Percentiles rank a stretch among this genome's conserved stretches.
Evolutionary conservation across 2,888 invertebrate genomes (phyloP).

Genomic region (Drosophila kambysellisi): DNA sequence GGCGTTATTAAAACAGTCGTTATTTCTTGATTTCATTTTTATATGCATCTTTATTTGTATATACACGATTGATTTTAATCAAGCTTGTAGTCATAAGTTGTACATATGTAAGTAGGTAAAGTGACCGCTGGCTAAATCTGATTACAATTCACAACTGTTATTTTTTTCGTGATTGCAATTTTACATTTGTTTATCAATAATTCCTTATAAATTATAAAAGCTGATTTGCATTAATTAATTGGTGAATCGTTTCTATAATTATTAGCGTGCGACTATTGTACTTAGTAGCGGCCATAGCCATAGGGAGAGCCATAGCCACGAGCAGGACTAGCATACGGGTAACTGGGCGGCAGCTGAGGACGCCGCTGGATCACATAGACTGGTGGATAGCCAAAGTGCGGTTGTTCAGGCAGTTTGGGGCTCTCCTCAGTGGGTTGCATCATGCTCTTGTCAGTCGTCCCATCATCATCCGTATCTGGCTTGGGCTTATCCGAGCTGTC

Average conservation of each 20-base stretch:
- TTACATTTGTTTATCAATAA: not conserved
- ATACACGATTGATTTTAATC: conserved; percentile 22
- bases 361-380: conserved; percentile 47
- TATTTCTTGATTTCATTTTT: not conserved
- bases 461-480: not conserved
- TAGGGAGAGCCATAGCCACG: conserved; percentile 53
- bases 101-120: not conserved
- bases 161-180: not conserved
- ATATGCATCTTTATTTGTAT: conserved; percentile 19
- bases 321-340: conserved; percentile 25
- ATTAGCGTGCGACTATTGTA: not conserved
- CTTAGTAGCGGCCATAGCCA: conserved; percentile 46
- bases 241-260: not conserved
- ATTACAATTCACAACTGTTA: not conserved
- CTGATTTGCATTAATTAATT: not conserved
- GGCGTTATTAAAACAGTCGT: not conserved
- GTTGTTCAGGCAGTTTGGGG: conserved; percentile 3
- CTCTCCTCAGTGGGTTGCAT: conserved; percentile 12
- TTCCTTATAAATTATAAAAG: not conserved
- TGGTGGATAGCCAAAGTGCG: conserved; percentile 54
- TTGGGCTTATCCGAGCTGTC: conserved; percentile 18
- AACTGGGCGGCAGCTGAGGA: conserved; percentile 28
- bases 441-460: conserved; percentile 2
- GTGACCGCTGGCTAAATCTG: not conserved
- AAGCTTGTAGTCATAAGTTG: not conserved